Conservation (phyloP, 2,888 invertebrate genomes). For the Nomada hirtipes region DNA sequence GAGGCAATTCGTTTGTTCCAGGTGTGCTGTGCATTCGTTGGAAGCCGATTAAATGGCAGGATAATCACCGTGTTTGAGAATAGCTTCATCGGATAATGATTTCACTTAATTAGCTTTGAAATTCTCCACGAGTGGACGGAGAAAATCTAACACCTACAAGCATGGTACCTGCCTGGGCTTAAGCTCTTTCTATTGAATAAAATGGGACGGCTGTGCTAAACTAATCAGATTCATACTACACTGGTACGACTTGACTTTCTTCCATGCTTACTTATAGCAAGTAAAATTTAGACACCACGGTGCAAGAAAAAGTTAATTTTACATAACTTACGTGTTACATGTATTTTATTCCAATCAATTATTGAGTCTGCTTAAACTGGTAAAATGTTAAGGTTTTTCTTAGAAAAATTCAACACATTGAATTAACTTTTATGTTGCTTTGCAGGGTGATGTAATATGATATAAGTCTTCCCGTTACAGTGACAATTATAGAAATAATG, state of each 20-base stretch:
- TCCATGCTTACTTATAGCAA: neutral
- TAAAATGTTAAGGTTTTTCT: too few relatives aligned
- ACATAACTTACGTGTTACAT: too few relatives aligned
- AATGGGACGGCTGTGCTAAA: conserved; percentile 1
- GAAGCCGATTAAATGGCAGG: conserved; percentile 58
- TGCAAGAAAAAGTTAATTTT: too few relatives aligned
- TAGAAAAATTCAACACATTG: too few relatives aligned
- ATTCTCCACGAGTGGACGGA: conserved; percentile 39
- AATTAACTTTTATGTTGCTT: too few relatives aligned
- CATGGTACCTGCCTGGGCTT: neutral
- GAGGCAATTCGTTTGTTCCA: conserved; percentile 34
- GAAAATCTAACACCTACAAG: conserved; percentile 41
- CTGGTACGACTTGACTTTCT: neutral
- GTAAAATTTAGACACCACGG: too few relatives aligned
- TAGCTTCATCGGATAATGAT: conserved; percentile 66
- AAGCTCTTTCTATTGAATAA: conserved; percentile 42
- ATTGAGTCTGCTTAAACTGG: too few relatives aligned
- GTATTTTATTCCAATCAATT: too few relatives aligned
- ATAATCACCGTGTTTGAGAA: conserved; percentile 67
- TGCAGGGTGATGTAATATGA: too few relatives aligned
- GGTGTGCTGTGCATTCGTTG: conserved; percentile 13
- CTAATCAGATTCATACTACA: neutral
- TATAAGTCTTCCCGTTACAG: too few relatives aligned
- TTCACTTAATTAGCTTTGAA: conserved; percentile 68
- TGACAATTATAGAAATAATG: too few relatives aligned